Evolutionary conservation across 1,140 invertebrate genomes (phyloP), one percentile per base, ranked within the genome.

Genomic region (Pygmarrhopalites habei): DNA sequence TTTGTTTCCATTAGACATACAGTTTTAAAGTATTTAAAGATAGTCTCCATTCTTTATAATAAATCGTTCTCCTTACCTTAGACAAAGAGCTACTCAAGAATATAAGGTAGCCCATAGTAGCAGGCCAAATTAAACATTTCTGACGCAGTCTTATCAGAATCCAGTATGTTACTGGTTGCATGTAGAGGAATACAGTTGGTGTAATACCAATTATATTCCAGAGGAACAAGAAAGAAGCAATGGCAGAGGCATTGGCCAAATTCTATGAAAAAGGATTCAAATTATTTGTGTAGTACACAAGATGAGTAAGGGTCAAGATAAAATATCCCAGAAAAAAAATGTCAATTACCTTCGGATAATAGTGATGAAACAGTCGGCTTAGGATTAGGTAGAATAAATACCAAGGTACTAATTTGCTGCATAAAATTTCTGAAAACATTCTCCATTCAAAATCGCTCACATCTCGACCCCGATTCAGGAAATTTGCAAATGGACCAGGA

Each of bases 381-480:
- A 78, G 44, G 19, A 77, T 3, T 51, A 78, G 35, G 64, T 82
- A 79, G 17, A 75, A 23, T 28, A 74, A 49, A 58, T 78, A 68
- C 75, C 77, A 81, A 17, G 76, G 75, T 30, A 72, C 70, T 46
- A 78, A 56, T 65, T 63, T 73, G 0, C 35, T 29, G 30, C 64
- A 68, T 14, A 81, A 62, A 1, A 80, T 67, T 29, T 74, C 74
- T 28, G 75, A 75, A 70, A 77, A 81, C 2, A 74, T 72, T 64
- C 71, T 72, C 81, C 81, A 83, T 74, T 83, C 82, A 60, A 76
- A 68, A 73, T 83, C 82, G 2, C 78, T 73, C 39, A 72, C 64
- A 69, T 82, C 81, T 64, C 75, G 72, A 68, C 76, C 77, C 64
- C 75, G 73, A 26, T 72, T 69, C 17, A 81, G 35, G 17, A 44